These are phyloP conservation scores for Plotosus lineatus DNA, from an alignment of 2,113 vertebrate genomes.

Conservation along the genomic window DNA sequence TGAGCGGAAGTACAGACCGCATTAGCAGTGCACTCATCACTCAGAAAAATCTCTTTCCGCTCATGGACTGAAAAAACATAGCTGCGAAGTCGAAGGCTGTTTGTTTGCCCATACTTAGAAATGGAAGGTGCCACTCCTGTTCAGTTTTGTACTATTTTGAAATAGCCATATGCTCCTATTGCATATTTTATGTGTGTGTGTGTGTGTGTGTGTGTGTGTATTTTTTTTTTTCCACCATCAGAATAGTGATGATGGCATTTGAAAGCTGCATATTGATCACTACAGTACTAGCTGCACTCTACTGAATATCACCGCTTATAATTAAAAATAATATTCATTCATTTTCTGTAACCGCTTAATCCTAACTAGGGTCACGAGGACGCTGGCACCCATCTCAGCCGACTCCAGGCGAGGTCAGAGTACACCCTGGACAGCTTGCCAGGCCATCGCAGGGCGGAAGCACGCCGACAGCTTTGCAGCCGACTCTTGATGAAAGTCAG, in stretches of 20 bases:
- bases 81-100: background rate
- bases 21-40: conserved; percentile 11
- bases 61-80: background rate
- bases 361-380: no score
- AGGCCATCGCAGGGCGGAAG: no score
- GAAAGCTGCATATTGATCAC: background rate
- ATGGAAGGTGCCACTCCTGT: background rate
- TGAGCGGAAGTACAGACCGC: conserved; percentile 46
- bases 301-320: background rate
- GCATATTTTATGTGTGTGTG: no score
- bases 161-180: background rate
- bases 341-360: no score
- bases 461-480: no score
- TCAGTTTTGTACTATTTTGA: background rate
- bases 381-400: no score
- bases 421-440: no score
- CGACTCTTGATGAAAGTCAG: no score
- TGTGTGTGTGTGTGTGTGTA: no score
- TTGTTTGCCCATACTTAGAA: conserved; percentile 18
- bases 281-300: background rate
- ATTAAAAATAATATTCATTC: background rate
- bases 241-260: background rate
- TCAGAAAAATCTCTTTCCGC: conserved; percentile 23
- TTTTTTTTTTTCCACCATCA: no score
- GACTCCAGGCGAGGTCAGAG: no score